Percentiles rank a stretch among this genome's conserved stretches.
phyloP scores from a whole-genome alignment of 2,113 vertebrate species.

The Noctilio leporinus region DNA sequence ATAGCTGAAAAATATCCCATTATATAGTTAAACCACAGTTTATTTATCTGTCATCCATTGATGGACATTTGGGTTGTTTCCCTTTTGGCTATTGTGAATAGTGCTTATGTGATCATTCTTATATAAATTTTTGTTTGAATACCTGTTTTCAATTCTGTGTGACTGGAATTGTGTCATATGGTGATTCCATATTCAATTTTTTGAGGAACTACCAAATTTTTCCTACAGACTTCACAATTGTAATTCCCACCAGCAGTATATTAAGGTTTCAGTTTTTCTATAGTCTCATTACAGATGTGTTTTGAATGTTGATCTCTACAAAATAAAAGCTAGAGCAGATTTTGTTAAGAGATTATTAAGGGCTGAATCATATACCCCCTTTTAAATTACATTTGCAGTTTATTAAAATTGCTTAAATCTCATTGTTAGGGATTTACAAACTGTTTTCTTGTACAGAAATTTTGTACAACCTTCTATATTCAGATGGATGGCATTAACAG shows the following conservation, averaged over 20 bases:
- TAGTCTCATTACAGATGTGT: not conserved
- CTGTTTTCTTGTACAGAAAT: not conserved
- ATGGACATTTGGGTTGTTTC: not conserved
- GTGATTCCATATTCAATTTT: not conserved
- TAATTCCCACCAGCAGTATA: not conserved
- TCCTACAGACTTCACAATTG: not conserved
- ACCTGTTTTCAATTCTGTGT: not conserved
- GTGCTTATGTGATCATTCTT: not conserved
- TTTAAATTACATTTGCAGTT: not conserved
- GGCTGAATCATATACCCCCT: not conserved
- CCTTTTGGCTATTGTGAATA: not conserved
- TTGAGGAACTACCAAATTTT: not conserved
- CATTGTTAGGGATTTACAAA: not conserved
- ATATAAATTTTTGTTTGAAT: not conserved
- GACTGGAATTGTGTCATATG: not conserved
- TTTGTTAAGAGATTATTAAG: not conserved
- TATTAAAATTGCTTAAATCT: not conserved
- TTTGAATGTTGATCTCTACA: not conserved
- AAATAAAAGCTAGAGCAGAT: not conserved
- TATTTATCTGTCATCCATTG: not conserved
- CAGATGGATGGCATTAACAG: not conserved
- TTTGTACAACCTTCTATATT: not conserved
- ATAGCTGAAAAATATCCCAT: not conserved
- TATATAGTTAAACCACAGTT: not conserved
- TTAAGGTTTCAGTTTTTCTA: not conserved